Evolutionary conservation across 2,888 invertebrate genomes (phyloP).

Genomic region (Acleris emargana): DNA sequence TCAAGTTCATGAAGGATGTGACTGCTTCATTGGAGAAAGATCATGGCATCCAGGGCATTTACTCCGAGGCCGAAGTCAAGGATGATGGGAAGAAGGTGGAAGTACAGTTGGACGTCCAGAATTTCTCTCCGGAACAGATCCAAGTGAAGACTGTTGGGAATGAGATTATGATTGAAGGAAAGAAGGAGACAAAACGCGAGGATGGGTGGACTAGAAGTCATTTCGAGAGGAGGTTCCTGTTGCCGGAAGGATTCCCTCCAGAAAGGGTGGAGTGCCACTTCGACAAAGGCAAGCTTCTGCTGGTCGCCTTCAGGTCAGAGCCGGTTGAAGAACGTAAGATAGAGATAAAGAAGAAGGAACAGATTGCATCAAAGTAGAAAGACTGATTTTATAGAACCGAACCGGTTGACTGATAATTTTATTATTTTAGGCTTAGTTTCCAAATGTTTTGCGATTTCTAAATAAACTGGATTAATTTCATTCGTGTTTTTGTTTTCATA

Average conservation of each 20-base stretch:
- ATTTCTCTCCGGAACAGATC: slow-evolving; percentile 91
- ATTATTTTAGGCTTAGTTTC: slow-evolving; percentile 4
- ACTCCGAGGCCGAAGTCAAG: slow-evolving; percentile 82
- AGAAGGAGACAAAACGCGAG: slow-evolving; percentile 89
- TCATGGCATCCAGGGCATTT: slow-evolving; percentile 76
- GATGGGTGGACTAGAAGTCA: slow-evolving; percentile 90
- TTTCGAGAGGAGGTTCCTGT: slow-evolving; percentile 88
- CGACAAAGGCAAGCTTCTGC: slow-evolving; percentile 89
- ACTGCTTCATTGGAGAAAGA: slow-evolving; percentile 54
- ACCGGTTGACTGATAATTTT: slow-evolving; percentile 6
- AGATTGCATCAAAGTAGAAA: slow-evolving; percentile 5
- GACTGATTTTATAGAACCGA: neutral
- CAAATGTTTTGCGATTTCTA: slow-evolving; percentile 3
- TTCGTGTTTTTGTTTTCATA: neutral
- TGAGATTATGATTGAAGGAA: slow-evolving; percentile 89
- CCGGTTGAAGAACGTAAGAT: slow-evolving; percentile 65
- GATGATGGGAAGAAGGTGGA: slow-evolving; percentile 87
- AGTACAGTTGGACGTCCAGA: slow-evolving; percentile 89
- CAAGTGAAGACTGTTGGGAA: slow-evolving; percentile 90
- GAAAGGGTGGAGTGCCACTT: slow-evolving; percentile 88
- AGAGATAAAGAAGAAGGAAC: slow-evolving; percentile 50
- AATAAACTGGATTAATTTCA: neutral
- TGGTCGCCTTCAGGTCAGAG: slow-evolving; percentile 85
- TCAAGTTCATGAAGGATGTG: slow-evolving; percentile 61
- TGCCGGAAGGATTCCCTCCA: slow-evolving; percentile 90